Evolutionary conservation across 2,113 vertebrate genomes (phyloP).

Genomic region (Stigmatopora argus): DNA sequence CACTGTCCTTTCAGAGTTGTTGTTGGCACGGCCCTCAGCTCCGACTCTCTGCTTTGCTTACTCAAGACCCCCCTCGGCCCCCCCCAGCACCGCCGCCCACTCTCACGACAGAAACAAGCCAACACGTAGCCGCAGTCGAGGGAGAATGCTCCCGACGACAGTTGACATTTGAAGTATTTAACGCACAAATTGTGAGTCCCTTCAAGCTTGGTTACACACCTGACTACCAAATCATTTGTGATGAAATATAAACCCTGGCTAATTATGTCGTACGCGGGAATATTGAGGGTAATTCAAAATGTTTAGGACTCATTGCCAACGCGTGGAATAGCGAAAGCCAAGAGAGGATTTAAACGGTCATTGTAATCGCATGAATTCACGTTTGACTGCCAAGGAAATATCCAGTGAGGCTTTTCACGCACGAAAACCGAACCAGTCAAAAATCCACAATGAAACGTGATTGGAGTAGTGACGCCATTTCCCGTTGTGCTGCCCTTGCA

Average conservation of each 20-base stretch:
- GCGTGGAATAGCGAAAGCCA: background rate
- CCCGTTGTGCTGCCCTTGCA: slow-evolving; percentile 21
- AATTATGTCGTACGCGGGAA: background rate
- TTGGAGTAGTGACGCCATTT: slow-evolving; percentile 26
- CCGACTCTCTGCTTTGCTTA: slow-evolving; percentile 46
- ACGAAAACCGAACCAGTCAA: slow-evolving; percentile 29
- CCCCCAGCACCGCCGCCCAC: background rate
- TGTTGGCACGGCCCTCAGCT: slow-evolving; percentile 41
- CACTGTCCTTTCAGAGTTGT: slow-evolving; percentile 55
- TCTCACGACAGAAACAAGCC: slow-evolving; percentile 29
- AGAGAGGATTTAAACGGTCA: background rate
- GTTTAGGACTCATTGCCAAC: background rate
- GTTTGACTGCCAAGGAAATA: slow-evolving; percentile 17
- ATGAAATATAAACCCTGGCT: background rate
- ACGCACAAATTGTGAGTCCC: slow-evolving; percentile 15
- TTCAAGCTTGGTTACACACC: slow-evolving; percentile 9
- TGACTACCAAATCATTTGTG: slow-evolving; percentile 10
- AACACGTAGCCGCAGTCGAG: slow-evolving; percentile 43
- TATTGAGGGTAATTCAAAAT: slow-evolving; percentile 8
- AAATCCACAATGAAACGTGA: slow-evolving; percentile 33
- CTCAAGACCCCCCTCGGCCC: slow-evolving; percentile 12
- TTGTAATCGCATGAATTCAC: slow-evolving; percentile 10
- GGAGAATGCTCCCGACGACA: slow-evolving; percentile 28
- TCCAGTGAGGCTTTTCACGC: slow-evolving; percentile 17
- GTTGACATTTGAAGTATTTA: slow-evolving; percentile 34